Evolutionary conservation across 2,113 vertebrate genomes (phyloP).

Genomic region (Hippocampus mohnikei): DNA sequence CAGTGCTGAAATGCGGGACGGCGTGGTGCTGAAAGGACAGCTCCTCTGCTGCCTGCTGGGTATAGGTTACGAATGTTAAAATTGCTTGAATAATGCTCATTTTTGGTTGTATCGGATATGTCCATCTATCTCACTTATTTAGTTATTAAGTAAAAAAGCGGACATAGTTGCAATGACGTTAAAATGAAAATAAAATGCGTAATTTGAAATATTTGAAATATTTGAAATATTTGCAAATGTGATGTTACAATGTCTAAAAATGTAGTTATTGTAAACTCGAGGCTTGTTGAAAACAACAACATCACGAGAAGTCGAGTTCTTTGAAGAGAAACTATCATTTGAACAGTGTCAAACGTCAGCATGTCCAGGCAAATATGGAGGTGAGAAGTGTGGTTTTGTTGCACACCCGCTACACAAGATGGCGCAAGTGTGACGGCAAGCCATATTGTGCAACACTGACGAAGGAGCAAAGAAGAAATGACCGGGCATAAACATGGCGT

Average conservation of each 20-base stretch:
- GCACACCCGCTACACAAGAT: slow-evolving; percentile 29
- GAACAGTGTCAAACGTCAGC: neutral
- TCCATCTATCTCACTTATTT: no score
- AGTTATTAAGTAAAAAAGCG: no score
- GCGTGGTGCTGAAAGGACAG: slow-evolving; percentile 74
- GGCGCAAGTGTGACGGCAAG: slow-evolving; percentile 15
- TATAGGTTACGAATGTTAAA: neutral
- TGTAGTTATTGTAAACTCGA: no score
- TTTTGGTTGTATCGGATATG: no score
- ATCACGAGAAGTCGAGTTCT: neutral
- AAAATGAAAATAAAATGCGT: no score
- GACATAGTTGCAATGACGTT: no score
- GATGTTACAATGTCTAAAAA: no score
- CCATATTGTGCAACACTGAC: neutral
- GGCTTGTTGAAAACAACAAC: no score
- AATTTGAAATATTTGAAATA: no score
- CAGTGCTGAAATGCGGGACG: slow-evolving; percentile 35
- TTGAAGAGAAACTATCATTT: neutral
- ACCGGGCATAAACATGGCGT: slow-evolving; percentile 93
- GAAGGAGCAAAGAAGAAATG: slow-evolving; percentile 70
- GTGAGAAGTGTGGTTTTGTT: neutral
- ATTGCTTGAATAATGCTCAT: neutral
- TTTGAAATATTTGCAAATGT: no score
- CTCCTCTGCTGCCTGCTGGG: slow-evolving; percentile 38
- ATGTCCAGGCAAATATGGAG: neutral